These are phyloP conservation scores for Parazoanthus darwini DNA, from an alignment of 92 coral and sea anemone species.

Conservation along the genomic window DNA sequence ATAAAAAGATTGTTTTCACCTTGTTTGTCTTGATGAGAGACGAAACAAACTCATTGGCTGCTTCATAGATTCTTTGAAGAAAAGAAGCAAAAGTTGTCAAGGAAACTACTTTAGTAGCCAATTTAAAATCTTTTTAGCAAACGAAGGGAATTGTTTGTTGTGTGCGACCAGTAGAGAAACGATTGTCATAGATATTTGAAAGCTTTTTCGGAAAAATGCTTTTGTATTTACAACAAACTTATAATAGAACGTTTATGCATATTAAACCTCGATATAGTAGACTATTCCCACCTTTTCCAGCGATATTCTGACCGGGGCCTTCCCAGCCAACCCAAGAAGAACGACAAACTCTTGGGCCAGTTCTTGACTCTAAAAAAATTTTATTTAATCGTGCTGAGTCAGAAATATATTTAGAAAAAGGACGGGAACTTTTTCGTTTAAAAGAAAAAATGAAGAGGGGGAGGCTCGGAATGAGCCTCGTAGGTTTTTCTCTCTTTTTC, in stretches of 20 bases:
- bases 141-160: conserved; percentile 30
- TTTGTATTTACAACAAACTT: conserved; percentile 28
- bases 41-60: background rate
- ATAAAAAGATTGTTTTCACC: conserved; percentile 29
- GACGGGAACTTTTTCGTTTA: background rate
- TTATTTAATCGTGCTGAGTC: background rate
- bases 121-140: conserved; percentile 38
- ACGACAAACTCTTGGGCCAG: conserved; percentile 31
- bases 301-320: conserved; percentile 18
- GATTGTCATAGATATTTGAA: conserved; percentile 39
- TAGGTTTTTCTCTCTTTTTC: conserved; percentile 10
- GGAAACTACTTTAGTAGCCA: conserved; percentile 36
- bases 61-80: conserved; percentile 36
- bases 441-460: conserved; percentile 23
- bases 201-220: conserved; percentile 44
- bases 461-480: conserved; percentile 1
- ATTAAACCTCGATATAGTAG: conserved; percentile 16
- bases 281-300: background rate
- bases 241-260: conserved; percentile 37
- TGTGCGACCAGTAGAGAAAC: conserved; percentile 28
- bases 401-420: background rate
- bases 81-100: conserved; percentile 32
- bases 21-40: conserved; percentile 19
- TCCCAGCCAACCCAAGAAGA: conserved; percentile 29
- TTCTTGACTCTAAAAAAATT: conserved; percentile 7